Evolutionary conservation across 2,113 vertebrate species (phyloP).

Genomic region (Notothenia rossii): DNA sequence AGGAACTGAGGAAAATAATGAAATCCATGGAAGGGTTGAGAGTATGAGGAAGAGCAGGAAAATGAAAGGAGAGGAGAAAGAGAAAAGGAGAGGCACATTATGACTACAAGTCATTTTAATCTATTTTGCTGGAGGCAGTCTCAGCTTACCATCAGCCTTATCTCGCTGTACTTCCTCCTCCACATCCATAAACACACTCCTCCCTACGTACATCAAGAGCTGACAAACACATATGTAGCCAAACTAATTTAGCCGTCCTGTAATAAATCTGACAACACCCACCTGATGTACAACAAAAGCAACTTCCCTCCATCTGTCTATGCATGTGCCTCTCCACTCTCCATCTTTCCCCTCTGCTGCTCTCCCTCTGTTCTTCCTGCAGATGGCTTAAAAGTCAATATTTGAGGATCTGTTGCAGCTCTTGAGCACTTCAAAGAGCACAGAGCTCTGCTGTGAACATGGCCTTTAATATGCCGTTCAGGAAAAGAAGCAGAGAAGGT

Average conservation of each 20-base stretch:
- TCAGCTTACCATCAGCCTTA: constrained; percentile 50
- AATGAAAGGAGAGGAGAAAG: not conserved
- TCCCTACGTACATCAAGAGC: constrained; percentile 25
- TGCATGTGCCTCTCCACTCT: not conserved
- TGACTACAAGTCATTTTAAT: constrained; percentile 51
- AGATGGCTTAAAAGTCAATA: constrained; percentile 81
- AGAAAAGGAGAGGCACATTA: constrained; percentile 14
- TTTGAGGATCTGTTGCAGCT: constrained; percentile 78
- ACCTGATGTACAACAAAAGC: constrained; percentile 43
- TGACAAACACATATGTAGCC: constrained; percentile 44
- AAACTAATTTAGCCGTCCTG: constrained; percentile 32
- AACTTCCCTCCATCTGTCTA: constrained; percentile 8
- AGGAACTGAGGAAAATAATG: not conserved
- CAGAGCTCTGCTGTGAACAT: constrained; percentile 66
- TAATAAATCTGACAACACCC: constrained; percentile 41
- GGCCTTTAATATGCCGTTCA: constrained; percentile 71
- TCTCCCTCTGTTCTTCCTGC: constrained; percentile 42
- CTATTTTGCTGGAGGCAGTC: constrained; percentile 39
- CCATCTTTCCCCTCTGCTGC: not conserved
- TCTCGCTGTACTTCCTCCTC: constrained; percentile 59
- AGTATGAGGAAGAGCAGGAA: not conserved
- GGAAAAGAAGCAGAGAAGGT: constrained; percentile 69
- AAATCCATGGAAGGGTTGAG: not conserved
- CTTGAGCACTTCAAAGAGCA: constrained; percentile 77
- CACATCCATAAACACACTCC: constrained; percentile 51